Evolutionary conservation across 2,888 invertebrate species (phyloP).

Genomic region (Antheraea assamensis): DNA sequence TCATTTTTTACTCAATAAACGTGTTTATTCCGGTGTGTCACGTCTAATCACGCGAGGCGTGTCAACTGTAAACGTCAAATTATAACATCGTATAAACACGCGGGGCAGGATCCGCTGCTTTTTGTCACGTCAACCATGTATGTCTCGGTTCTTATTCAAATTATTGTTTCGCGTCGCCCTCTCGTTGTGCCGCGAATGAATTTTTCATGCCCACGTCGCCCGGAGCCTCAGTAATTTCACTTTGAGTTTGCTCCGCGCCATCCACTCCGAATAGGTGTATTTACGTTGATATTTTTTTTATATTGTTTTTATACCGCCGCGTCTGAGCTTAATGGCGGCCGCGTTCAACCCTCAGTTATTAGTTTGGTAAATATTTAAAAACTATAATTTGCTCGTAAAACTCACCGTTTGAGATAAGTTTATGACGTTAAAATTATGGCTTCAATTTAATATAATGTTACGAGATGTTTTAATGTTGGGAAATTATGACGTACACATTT

Average conservation of each 20-base stretch:
- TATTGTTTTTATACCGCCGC: not conserved
- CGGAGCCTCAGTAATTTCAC: conserved; percentile 76
- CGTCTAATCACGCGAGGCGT: conserved; percentile 44
- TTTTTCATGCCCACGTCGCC: conserved; percentile 79
- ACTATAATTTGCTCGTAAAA: conserved; percentile 49
- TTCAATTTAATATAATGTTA: not conserved
- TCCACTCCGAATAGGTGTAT: conserved; percentile 57
- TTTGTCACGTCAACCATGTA: conserved; percentile 75
- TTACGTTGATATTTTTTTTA: conserved; percentile 58
- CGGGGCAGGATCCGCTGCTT: conserved; percentile 36
- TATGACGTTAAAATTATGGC: not conserved
- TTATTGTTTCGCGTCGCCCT: conserved; percentile 59
- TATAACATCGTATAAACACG: conserved; percentile 75
- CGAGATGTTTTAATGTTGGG: not conserved
- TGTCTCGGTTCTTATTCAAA: conserved; percentile 65
- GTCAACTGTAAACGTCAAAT: conserved; percentile 54
- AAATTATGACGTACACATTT: not conserved
- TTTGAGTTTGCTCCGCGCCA: conserved; percentile 59
- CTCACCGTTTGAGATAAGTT: conserved; percentile 4
- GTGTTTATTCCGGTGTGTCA: conserved; percentile 44
- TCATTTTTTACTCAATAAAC: conserved; percentile 1
- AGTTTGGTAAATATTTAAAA: conserved; percentile 56
- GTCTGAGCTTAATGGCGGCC: conserved; percentile 38
- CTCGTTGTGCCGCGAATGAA: conserved; percentile 77
- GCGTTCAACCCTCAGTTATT: conserved; percentile 47